Evolutionary conservation across 2,113 vertebrate species (phyloP).

Genomic region (Oenanthe melanoleuca): DNA sequence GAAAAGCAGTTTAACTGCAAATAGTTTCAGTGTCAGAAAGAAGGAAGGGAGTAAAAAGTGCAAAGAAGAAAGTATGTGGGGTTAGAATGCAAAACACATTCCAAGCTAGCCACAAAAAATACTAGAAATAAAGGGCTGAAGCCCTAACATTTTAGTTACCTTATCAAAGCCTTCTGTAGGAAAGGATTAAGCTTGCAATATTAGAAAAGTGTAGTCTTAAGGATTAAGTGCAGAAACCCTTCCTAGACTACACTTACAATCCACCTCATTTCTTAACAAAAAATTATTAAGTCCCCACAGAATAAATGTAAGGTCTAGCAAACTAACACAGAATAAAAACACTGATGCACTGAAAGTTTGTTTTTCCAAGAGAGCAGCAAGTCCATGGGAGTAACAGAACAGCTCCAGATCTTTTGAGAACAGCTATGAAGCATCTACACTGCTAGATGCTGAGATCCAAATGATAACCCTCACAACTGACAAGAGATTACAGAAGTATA

Average conservation of each 20-base stretch:
- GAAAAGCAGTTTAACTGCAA: background rate
- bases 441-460: background rate
- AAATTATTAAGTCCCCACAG: background rate
- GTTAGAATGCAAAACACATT: background rate
- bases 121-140: background rate
- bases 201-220: background rate
- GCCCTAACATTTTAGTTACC: background rate
- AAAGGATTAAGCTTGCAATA: background rate
- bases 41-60: background rate
- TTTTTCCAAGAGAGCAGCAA: background rate
- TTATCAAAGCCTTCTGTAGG: background rate
- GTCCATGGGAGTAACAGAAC: background rate
- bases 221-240: background rate
- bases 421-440: background rate
- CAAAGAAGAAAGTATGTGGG: background rate
- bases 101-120: background rate
- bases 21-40: background rate
- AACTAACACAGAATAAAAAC: background rate
- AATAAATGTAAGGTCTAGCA: background rate
- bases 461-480: background rate
- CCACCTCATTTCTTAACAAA: background rate
- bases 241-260: background rate
- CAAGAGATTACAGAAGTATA: background rate
- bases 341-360: background rate
- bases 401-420: background rate